A percentile compares a stretch with the other conserved stretches of the same genome.
phyloP scores from a whole-genome alignment of 2,888 invertebrate genomes.

The Ectemnius continuus region DNA sequence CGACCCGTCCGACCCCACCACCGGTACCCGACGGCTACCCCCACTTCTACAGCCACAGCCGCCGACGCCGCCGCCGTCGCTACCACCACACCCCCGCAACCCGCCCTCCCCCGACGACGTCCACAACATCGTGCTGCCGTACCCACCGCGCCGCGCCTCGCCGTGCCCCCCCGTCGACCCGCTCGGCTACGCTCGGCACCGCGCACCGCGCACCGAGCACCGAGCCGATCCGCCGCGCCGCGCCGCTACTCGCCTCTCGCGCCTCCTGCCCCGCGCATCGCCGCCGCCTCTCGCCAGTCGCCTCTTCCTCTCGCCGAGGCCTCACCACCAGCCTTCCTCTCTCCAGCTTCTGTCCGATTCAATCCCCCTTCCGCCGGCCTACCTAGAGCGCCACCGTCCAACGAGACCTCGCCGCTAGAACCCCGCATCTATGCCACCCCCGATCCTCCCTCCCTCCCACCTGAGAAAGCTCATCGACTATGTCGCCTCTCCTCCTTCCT shows the following conservation, averaged over 20 bases:
- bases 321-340: conserved; percentile 31
- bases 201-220: conserved; percentile 1
- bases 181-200: too few relatives aligned
- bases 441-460: conserved; percentile 16
- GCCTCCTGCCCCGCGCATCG: neutral
- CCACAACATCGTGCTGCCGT: too few relatives aligned
- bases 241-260: neutral
- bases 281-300: too few relatives aligned
- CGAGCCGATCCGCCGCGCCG: neutral
- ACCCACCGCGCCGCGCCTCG: neutral
- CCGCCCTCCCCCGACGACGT: neutral
- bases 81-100: conserved; percentile 54
- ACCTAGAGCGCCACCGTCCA: conserved; percentile 52
- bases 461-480: neutral
- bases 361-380: conserved; percentile 26
- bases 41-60: conserved; percentile 63
- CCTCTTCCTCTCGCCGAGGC: neutral
- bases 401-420: conserved; percentile 23
- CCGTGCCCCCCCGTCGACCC: neutral
- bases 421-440: conserved; percentile 23
- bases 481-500: neutral
- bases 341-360: conserved; percentile 38
- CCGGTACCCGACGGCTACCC: conserved; percentile 75
- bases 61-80: conserved; percentile 42
- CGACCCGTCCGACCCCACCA: conserved; percentile 83